A percentile compares a stretch with the other conserved stretches of the same genome.
These are phyloP conservation scores for Galerucella calmariensis DNA, from an alignment of 2,888 invertebrate species.

Conservation along the genomic window DNA sequence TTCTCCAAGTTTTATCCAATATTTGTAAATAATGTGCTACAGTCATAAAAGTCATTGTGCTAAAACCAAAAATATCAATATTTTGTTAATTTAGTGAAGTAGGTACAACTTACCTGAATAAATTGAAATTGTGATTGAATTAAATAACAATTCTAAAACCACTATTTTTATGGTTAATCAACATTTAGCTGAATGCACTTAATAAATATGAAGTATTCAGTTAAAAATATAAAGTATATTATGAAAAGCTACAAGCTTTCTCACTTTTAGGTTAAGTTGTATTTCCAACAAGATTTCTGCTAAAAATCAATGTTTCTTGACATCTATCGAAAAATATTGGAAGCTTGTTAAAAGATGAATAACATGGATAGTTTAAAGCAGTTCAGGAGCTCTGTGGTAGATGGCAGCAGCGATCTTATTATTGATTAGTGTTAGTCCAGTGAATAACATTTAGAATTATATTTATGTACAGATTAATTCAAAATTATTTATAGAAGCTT, in stretches of 20 bases:
- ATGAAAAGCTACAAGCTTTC: background rate
- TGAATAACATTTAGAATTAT: background rate
- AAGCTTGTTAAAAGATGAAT: background rate
- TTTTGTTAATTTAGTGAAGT: background rate
- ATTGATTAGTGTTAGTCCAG: background rate
- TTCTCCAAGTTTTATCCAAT: constrained; percentile 72
- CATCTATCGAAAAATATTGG: background rate
- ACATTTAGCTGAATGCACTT: background rate
- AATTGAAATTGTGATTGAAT: background rate
- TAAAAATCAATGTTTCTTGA: background rate
- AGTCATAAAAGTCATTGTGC: constrained; percentile 57
- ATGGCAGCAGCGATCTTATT: background rate
- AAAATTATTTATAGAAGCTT: background rate
- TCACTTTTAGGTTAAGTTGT: background rate
- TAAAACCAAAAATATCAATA: background rate
- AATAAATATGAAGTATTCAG: background rate
- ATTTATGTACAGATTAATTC: background rate
- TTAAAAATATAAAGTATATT: background rate
- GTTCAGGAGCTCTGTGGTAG: background rate
- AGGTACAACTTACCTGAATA: background rate
- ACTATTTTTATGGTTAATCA: background rate
- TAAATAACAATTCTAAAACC: background rate
- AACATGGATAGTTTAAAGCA: background rate
- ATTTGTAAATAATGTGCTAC: constrained; percentile 63
- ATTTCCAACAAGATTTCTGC: background rate